Conservation (phyloP, 2,113 vertebrate species). For the Menura novaehollandiae region DNA sequence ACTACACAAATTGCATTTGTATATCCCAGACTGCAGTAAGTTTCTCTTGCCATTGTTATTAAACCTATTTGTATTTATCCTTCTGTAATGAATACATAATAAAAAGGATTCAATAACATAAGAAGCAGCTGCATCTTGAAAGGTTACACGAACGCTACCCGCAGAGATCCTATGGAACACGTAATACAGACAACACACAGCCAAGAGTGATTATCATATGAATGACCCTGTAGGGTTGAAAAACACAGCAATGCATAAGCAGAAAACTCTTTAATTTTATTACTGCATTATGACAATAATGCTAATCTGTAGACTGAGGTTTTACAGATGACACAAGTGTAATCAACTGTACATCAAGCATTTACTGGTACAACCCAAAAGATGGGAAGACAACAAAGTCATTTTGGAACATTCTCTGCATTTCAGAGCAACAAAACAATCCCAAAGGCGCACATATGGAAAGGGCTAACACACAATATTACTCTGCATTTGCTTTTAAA, state of each 20-base stretch:
- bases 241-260: not conserved
- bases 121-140: not conserved
- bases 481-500: not conserved
- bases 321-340: not conserved
- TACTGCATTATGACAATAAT: not conserved
- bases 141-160: not conserved
- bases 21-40: not conserved
- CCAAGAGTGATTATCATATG: not conserved
- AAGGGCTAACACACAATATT: not conserved
- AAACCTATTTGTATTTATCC: not conserved
- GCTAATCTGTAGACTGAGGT: not conserved
- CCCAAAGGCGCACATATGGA: not conserved
- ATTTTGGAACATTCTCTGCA: not conserved
- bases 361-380: not conserved
- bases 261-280: not conserved
- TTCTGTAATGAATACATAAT: not conserved
- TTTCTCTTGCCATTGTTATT: not conserved
- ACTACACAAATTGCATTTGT: not conserved
- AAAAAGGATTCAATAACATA: not conserved
- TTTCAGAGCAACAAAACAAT: not conserved
- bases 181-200: not conserved
- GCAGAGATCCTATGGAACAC: not conserved
- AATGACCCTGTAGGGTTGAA: not conserved
- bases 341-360: not conserved
- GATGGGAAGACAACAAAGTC: not conserved